A percentile compares a stretch with the other conserved stretches of the same genome.
Conservation (phyloP, 2,113 vertebrate species). For the Eclectus roratus region DNA sequence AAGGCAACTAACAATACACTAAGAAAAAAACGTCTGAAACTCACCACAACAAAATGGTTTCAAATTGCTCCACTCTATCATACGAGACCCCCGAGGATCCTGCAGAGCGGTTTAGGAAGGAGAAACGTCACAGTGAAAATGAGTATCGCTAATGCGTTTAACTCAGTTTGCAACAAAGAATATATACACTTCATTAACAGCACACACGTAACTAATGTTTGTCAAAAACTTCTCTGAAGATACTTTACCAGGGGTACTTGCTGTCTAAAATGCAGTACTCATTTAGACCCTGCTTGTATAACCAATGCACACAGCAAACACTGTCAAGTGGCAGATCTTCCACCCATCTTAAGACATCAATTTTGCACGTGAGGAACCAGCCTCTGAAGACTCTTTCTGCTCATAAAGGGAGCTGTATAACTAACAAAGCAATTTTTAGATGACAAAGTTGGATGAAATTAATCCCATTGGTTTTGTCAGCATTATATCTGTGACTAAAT, state of each 20-base stretch:
- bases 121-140: neutral
- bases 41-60: conserved; percentile 88
- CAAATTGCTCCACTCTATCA: conserved; percentile 86
- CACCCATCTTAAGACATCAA: neutral
- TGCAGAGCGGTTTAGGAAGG: conserved; percentile 21
- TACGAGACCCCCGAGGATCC: conserved; percentile 90
- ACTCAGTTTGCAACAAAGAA: neutral
- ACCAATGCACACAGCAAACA: neutral
- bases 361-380: neutral
- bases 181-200: neutral
- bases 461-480: neutral
- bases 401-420: neutral
- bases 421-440: neutral
- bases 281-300: neutral
- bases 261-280: neutral
- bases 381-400: neutral
- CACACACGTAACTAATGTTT: neutral
- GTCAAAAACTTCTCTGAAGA: neutral
- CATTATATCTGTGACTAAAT: neutral
- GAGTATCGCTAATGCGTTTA: neutral
- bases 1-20: neutral
- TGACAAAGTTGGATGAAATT: neutral
- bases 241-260: neutral
- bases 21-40: neutral
- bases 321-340: neutral